These are phyloP conservation scores for Tetragnatha montana DNA, from an alignment of 2,888 invertebrate species.

Conservation along the genomic window DNA sequence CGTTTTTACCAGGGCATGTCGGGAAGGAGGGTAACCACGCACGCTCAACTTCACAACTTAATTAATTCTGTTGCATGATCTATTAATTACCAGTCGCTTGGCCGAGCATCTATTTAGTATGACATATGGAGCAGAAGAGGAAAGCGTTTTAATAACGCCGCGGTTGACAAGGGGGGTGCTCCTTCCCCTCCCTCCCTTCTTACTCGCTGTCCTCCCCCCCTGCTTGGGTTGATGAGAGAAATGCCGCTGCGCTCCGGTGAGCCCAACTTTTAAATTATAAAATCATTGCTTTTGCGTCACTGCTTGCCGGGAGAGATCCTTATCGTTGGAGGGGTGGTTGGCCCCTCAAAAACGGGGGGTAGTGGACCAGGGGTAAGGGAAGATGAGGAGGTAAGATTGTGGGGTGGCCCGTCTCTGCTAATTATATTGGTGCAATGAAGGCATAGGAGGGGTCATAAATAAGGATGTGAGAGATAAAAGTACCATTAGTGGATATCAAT, in stretches of 20 bases:
- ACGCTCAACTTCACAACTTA: slow-evolving; percentile 69
- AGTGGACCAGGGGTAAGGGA: slow-evolving; percentile 6
- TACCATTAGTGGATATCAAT: not conserved
- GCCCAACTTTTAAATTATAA: slow-evolving; percentile 69
- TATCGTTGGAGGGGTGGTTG: slow-evolving; percentile 43
- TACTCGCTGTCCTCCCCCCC: not conserved
- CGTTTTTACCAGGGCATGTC: not conserved
- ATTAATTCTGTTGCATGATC: slow-evolving; percentile 70
- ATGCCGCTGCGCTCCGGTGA: slow-evolving; percentile 54
- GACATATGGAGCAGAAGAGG: slow-evolving; percentile 69
- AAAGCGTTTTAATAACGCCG: slow-evolving; percentile 69
- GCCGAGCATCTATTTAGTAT: slow-evolving; percentile 69
- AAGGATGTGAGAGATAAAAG: not conserved
- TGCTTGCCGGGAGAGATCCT: slow-evolving; percentile 57
- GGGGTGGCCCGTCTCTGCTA: not conserved
- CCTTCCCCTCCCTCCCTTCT: not conserved
- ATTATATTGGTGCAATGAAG: not conserved
- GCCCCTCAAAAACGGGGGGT: slow-evolving; percentile 12
- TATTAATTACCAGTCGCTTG: slow-evolving; percentile 69
- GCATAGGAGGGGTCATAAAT: not conserved
- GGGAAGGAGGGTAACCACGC: slow-evolving; percentile 35
- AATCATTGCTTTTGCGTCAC: slow-evolving; percentile 68
- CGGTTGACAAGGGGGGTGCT: slow-evolving; percentile 46
- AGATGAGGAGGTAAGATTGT: not conserved
- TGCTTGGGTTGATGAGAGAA: slow-evolving; percentile 55